Base-by-base conservation (phyloP, 1,140 invertebrate species). In the Leptonema lineaticorne region DNA sequence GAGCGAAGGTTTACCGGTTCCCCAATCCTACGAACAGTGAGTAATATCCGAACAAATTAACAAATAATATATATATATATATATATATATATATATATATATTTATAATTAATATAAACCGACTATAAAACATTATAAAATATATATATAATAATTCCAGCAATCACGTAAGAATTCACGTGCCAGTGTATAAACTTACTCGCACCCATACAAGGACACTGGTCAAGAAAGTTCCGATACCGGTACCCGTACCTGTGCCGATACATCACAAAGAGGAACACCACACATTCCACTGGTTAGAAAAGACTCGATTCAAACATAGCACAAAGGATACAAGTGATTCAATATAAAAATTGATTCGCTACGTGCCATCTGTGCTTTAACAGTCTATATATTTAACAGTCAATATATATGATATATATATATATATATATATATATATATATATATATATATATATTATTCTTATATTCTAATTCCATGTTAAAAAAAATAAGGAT, bases 171-270 rank as follows among this genome's bases (percentile, higher is more conserved):
- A 46, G 65, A 33, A 72, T 72, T 11, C 71, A 72, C 48, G 46
- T 72, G 6, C 71, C 71, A 0, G 71, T 72, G 1, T 63, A 56
- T 45, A 72, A 72, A 59, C 64, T 70, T 16, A 72, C 71, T 0
- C 20, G 64, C 6, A 50, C 50, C 11, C 68, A 69, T 28, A 72
- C 71, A 3, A 63, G 71, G 24, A 72, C 71, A 11, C 46, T 72
- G 5, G 65, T 72, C 0, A 72, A 70, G 45, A 72, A 69, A 53
- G 60, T 72, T 7, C 68, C 71, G 1, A 53, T 72, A 2, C 71
- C 71, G 22, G 64, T 72, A 1, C 71, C 71, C 9, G 63, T 72
- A 16, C 71, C 71, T 7, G 68, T 72, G 1, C 71, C 71, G 1
- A 29, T 72, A 18, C 70, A 69, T 37, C 60, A 71, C 60, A 48